A percentile compares a stretch with the other conserved stretches of the same genome.
These are phyloP conservation scores for Canis aureus DNA, from an alignment of 2,113 vertebrate genomes.

Conservation along the genomic window DNA sequence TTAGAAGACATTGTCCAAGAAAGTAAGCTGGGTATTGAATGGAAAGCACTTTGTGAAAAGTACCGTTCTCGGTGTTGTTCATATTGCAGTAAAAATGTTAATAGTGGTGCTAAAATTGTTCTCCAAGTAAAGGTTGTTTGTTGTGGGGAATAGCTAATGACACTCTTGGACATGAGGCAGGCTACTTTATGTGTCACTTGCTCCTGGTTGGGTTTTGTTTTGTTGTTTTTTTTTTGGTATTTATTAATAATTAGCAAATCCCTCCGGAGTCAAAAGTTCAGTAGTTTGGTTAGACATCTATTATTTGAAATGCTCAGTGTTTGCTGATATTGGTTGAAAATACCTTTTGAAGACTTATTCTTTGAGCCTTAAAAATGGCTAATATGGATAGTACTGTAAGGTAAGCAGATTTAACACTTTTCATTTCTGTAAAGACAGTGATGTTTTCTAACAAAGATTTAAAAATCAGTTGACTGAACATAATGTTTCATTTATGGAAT, in stretches of 20 bases:
- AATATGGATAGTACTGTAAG: slow-evolving; percentile 78
- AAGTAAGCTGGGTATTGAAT: not conserved
- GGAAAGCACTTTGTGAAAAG: not conserved
- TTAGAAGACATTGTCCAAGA: not conserved
- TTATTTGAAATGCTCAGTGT: slow-evolving; percentile 58
- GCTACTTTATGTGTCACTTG: not conserved
- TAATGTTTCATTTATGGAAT: slow-evolving; percentile 72
- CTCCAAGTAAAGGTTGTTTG: not conserved
- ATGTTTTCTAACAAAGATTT: slow-evolving; percentile 76
- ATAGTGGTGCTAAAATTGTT: not conserved
- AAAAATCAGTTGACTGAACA: slow-evolving; percentile 65
- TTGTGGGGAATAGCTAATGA: not conserved
- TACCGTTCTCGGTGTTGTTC: not conserved
- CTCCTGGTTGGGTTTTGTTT: not conserved
- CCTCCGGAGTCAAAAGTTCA: slow-evolving; percentile 20
- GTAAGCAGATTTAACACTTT: slow-evolving; percentile 78
- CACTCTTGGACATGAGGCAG: not conserved
- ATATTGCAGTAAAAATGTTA: not conserved
- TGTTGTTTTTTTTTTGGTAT: not conserved
- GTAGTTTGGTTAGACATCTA: slow-evolving; percentile 20
- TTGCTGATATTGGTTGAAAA: slow-evolving; percentile 66
- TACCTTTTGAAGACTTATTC: slow-evolving; percentile 44
- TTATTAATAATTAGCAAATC: slow-evolving; percentile 38
- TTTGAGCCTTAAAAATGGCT: slow-evolving; percentile 85
- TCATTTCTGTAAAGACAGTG: slow-evolving; percentile 68